Evolutionary conservation across 2,797 vertebrate species (phyloP).

Genomic region (Nannoperca australis): DNA sequence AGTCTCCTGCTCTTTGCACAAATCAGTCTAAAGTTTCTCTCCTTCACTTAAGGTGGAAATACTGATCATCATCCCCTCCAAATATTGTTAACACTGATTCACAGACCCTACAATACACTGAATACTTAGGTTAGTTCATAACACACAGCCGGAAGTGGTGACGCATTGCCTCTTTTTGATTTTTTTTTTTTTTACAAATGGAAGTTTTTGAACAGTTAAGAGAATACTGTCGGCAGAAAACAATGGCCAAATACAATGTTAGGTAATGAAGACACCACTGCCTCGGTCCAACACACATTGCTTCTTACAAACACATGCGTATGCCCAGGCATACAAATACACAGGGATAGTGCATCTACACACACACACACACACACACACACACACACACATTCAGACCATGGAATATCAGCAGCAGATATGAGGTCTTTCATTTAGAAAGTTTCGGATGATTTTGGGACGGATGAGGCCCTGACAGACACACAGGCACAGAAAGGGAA

Average conservation of each 20-base stretch:
- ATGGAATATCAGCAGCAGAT: conserved; percentile 55
- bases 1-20: conserved; percentile 56
- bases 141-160: conserved; percentile 74
- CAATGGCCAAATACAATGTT: conserved; percentile 47
- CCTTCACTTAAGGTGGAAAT: conserved; percentile 65
- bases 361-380: conserved; percentile 16
- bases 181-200: conserved; percentile 65
- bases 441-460: conserved; percentile 26
- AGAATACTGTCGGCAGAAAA: conserved; percentile 64
- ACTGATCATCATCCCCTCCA: conserved; percentile 60
- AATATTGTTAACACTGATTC: conserved; percentile 76
- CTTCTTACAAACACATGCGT: conserved; percentile 23
- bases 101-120: conserved; percentile 79
- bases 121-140: conserved; percentile 77
- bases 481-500: conserved; percentile 48
- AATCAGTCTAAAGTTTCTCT: conserved; percentile 53
- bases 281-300: conserved; percentile 40
- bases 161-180: conserved; percentile 64
- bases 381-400: conserved; percentile 43
- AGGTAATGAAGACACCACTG: conserved; percentile 54
- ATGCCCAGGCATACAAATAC: conserved; percentile 8
- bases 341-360: background rate
- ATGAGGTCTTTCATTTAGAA: conserved; percentile 50
- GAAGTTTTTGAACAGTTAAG: conserved; percentile 70
- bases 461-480: conserved; percentile 42